Evolutionary conservation across 2,888 invertebrate genomes (phyloP).

Genomic region (Lochmaea capreae): DNA sequence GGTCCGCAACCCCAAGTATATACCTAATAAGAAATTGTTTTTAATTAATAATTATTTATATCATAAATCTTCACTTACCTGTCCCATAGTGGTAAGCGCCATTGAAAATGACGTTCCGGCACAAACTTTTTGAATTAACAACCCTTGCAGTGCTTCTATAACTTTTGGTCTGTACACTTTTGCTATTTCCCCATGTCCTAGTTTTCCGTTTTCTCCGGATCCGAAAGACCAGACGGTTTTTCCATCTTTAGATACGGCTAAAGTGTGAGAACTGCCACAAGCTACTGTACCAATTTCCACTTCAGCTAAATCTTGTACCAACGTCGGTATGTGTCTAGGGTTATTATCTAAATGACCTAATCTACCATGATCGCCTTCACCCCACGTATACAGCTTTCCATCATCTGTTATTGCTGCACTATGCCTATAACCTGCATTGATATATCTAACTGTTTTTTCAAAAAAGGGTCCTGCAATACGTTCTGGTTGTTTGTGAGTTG

Average conservation of each 20-base stretch:
- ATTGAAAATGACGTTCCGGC: conserved; percentile 70
- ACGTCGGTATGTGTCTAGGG: conserved; percentile 70
- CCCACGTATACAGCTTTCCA: conserved; percentile 71
- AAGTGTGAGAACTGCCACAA: conserved; percentile 70
- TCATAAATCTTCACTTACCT: conserved; percentile 55
- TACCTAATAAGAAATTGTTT: conserved; percentile 55
- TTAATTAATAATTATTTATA: too few species aligned
- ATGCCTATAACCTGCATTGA: conserved; percentile 71
- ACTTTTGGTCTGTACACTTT: conserved; percentile 70
- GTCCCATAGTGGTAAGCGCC: conserved; percentile 67
- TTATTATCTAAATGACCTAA: conserved; percentile 73
- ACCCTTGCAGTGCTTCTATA: conserved; percentile 70
- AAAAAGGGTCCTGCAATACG: conserved; percentile 66
- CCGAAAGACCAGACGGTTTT: conserved; percentile 72
- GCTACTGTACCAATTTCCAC: conserved; percentile 72
- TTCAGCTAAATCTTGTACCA: conserved; percentile 69
- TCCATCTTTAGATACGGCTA: conserved; percentile 68
- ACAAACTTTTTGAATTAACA: conserved; percentile 70
- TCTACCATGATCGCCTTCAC: conserved; percentile 70
- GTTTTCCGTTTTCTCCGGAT: conserved; percentile 69
- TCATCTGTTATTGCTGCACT: conserved; percentile 70
- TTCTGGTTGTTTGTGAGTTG: conserved; percentile 69
- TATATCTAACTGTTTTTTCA: conserved; percentile 66
- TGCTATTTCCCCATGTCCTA: conserved; percentile 65
- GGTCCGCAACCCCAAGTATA: conserved; percentile 74